phyloP scores from a whole-genome alignment of 2,113 vertebrate species.

The Cyprinodon tularosa region DNA sequence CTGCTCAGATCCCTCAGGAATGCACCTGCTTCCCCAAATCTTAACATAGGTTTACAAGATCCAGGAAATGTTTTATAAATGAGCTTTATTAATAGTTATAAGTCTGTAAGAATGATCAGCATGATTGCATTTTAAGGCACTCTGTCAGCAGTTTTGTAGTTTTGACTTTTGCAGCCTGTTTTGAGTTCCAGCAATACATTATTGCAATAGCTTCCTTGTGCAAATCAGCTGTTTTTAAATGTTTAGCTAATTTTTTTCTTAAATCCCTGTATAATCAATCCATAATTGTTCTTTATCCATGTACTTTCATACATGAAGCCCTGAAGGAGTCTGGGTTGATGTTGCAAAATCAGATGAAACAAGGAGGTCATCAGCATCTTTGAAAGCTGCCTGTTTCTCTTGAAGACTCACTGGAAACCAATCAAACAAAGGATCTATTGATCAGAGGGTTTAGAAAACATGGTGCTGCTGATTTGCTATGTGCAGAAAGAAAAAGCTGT shows the following conservation, averaged over 20 bases:
- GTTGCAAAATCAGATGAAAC: slow-evolving; percentile 31
- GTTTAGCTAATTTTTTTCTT: background rate
- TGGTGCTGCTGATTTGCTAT: slow-evolving; percentile 27
- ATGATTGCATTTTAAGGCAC: background rate
- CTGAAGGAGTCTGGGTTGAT: background rate
- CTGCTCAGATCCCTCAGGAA: background rate
- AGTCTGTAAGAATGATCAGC: background rate
- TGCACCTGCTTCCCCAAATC: background rate
- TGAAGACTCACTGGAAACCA: slow-evolving; percentile 64
- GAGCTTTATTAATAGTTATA: background rate
- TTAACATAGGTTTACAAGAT: background rate
- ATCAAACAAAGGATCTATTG: slow-evolving; percentile 73
- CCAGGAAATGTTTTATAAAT: background rate
- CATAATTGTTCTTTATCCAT: slow-evolving; percentile 18
- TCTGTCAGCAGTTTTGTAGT: background rate
- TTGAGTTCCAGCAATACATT: background rate
- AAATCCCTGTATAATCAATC: background rate
- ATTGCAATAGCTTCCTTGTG: background rate
- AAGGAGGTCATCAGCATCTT: slow-evolving; percentile 35
- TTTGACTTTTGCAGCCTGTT: background rate
- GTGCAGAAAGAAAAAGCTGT: slow-evolving; percentile 5
- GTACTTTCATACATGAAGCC: slow-evolving; percentile 1
- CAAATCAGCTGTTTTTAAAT: background rate
- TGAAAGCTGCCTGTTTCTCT: slow-evolving; percentile 21
- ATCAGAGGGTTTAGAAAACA: slow-evolving; percentile 56